Evolutionary conservation across 2,888 invertebrate species (phyloP), one percentile per base, ranked within the genome.

Genomic region (Deilephila porcellus): DNA sequence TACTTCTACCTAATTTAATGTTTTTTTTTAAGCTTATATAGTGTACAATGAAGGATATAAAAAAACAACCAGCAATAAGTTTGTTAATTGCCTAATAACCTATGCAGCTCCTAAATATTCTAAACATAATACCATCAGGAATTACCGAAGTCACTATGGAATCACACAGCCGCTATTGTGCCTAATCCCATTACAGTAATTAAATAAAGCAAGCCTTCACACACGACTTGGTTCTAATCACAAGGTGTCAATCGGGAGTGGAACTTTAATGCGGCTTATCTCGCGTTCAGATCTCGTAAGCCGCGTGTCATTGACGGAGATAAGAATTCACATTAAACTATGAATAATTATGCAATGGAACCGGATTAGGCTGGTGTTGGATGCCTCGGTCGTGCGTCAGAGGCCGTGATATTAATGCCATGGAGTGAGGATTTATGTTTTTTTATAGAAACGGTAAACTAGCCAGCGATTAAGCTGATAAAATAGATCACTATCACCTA

Each of bases 261-360:
- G 29, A 67, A 52, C 52, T 67, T 17, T 67, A 67, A 67, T 45
- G 20, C 52, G 20, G 3, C 52, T 67, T 67, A 67, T 52, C 17
- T 8, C 14, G 20, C 64, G n/a, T 19, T n/a, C 19, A 11, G 64
- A 64, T 67, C 64, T 67, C n/a, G 8, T 67, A 45, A 67, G 64
- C 45, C 3, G 45, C 3, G 45, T 67, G 67, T 64, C 20, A 64
- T 19, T 52, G 20, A 25, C 14, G 56, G 17, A 67, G 45, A 67
- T 67, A 25, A 45, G 45, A 60, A 25, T 60, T 25, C 14, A 8
- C 29, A 60, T 56, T 29, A 45, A 45, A 45, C 45, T 60, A 29
- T 60, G 14, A 60, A 64, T 64, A 52, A 52, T 67, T 52, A 67
- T 67, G 67, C 64, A 45, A 25, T 64, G 20, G 25, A 52, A 52